Evolutionary conservation across 2,888 invertebrate species (phyloP).

Genomic region (Drosophila maculinotata): DNA sequence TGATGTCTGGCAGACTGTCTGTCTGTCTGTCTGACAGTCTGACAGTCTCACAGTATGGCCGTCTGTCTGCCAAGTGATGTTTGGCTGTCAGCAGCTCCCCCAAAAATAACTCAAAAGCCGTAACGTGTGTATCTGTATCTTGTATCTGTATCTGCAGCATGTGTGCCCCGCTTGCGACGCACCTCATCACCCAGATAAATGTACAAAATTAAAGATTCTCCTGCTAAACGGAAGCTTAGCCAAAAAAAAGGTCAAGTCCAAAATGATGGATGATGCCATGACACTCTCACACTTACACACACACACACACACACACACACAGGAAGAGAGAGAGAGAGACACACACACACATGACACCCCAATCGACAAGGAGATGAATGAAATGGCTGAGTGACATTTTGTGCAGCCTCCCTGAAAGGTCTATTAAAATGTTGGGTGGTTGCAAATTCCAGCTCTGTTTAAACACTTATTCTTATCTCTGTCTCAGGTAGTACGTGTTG

Average conservation of each 20-base stretch:
- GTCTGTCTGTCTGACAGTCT: slow-evolving; percentile 16
- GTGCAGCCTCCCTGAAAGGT: slow-evolving; percentile 41
- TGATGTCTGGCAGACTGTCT: slow-evolving; percentile 20
- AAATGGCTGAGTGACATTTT: slow-evolving; percentile 75
- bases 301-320: slow-evolving; percentile 39
- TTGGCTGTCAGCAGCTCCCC: slow-evolving; percentile 69
- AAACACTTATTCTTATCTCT: slow-evolving; percentile 68
- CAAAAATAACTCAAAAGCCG: slow-evolving; percentile 55
- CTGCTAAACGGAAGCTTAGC: slow-evolving; percentile 76
- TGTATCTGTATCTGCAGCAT: slow-evolving; percentile 56
- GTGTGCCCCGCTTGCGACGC: slow-evolving; percentile 51
- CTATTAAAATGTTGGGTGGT: slow-evolving; percentile 61
- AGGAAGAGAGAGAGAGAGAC: no score
- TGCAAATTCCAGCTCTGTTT: slow-evolving; percentile 45
- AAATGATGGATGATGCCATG: slow-evolving; percentile 85
- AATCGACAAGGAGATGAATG: slow-evolving; percentile 63
- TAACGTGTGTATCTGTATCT: slow-evolving; percentile 46
- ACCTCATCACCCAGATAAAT: slow-evolving; percentile 67
- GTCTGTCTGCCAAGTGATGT: slow-evolving; percentile 58
- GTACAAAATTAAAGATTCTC: slow-evolving; percentile 79
- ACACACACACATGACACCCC: slow-evolving; percentile 46
- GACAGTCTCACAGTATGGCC: slow-evolving; percentile 19
- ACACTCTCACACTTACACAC: slow-evolving; percentile 46
- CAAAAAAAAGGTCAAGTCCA: slow-evolving; percentile 85
- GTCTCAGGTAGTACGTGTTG: slow-evolving; percentile 61